Conservation (phyloP, 2,113 vertebrate genomes). For the Hippocampus zosterae region DNA sequence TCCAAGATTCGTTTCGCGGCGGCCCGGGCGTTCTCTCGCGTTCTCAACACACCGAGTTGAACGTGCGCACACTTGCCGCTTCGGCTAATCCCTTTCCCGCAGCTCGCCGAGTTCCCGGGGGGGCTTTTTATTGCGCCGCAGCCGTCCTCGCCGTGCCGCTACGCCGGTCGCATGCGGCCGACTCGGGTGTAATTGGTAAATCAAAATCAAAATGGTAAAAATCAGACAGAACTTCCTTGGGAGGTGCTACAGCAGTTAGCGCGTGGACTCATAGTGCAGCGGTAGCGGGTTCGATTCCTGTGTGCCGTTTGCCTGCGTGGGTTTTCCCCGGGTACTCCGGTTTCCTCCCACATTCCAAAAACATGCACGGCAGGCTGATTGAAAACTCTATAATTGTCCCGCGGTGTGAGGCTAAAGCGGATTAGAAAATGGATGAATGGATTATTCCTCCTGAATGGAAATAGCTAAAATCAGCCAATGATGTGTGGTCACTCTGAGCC, state of each 20-base stretch:
- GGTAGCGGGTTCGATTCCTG: too few species aligned
- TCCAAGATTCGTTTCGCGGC: background rate
- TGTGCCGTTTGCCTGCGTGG: too few species aligned
- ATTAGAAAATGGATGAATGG: too few species aligned
- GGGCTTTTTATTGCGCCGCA: slow-evolving; percentile 24
- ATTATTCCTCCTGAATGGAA: background rate
- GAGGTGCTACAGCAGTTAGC: too few species aligned
- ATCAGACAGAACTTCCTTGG: background rate
- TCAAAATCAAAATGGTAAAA: too few species aligned
- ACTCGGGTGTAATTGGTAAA: slow-evolving; percentile 32
- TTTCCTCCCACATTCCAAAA: too few species aligned
- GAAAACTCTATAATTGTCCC: too few species aligned
- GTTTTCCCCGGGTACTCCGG: too few species aligned
- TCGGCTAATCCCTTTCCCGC: slow-evolving; percentile 40
- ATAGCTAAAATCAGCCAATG: background rate
- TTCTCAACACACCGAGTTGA: background rate
- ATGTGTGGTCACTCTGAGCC: background rate
- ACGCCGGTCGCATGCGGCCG: slow-evolving; percentile 17
- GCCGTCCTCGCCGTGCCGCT: background rate
- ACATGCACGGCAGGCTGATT: too few species aligned
- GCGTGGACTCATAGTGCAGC: too few species aligned
- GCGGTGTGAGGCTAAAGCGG: too few species aligned
- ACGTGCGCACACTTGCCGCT: background rate
- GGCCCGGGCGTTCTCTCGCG: background rate
- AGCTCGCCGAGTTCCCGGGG: slow-evolving; percentile 35